A percentile compares a stretch with the other conserved stretches of the same genome.
Conservation (phyloP, 2,888 invertebrate genomes). For the Phorcus lineatus region DNA sequence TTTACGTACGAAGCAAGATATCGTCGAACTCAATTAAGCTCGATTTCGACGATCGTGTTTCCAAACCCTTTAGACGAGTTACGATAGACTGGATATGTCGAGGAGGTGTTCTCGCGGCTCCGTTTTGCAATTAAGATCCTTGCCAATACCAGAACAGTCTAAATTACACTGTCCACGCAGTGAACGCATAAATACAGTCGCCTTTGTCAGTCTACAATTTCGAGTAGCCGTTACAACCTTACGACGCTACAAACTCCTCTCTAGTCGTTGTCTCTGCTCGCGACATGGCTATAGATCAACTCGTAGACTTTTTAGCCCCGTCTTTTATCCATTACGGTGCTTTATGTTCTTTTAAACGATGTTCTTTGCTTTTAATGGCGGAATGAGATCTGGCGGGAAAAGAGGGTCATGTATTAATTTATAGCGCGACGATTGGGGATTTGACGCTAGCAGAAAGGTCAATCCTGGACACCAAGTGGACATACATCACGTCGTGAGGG, state of each 20-base stretch:
- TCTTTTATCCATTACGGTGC: background rate
- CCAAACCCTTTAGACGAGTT: background rate
- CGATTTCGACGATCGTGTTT: background rate
- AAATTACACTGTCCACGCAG: background rate
- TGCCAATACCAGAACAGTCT: background rate
- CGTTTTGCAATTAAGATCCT: background rate
- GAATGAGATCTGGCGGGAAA: background rate
- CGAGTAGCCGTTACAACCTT: background rate
- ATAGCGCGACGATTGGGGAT: conserved; percentile 7
- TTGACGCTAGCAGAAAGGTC: background rate
- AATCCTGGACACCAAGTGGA: background rate
- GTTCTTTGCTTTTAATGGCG: conserved; percentile 11
- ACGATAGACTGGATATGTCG: background rate
- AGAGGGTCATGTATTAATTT: background rate
- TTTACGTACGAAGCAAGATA: background rate
- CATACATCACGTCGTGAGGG: background rate
- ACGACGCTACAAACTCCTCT: background rate
- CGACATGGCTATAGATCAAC: background rate
- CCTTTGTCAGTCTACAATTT: background rate
- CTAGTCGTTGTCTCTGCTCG: background rate
- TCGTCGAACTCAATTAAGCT: background rate
- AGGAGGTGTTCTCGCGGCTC: background rate
- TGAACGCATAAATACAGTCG: background rate
- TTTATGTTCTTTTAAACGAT: conserved; percentile 8
- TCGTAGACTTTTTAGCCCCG: background rate